These are phyloP conservation scores for Acronicta alni DNA, from an alignment of 2,888 invertebrate species.

Conservation along the genomic window DNA sequence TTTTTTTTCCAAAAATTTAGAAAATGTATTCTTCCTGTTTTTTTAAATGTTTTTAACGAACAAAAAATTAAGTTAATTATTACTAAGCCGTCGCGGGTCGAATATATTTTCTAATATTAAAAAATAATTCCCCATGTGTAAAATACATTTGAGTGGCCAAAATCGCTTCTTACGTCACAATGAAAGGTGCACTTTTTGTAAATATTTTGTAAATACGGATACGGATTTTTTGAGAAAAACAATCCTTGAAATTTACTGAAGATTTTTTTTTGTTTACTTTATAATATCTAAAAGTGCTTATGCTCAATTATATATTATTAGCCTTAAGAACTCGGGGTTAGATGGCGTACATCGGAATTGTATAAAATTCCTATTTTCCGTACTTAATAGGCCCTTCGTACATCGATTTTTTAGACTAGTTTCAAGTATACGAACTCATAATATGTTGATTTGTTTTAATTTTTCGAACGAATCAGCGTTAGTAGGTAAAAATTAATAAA, in stretches of 20 bases:
- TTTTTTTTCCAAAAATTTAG: conserved; percentile 56
- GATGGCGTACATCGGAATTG: conserved; percentile 65
- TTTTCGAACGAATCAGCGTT: conserved; percentile 69
- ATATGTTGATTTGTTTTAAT: conserved; percentile 76
- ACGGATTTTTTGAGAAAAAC: conserved; percentile 73
- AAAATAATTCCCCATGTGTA: conserved; percentile 62
- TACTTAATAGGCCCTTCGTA: conserved; percentile 68
- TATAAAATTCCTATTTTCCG: conserved; percentile 65
- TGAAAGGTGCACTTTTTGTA: conserved; percentile 80
- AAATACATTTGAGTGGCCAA: conserved; percentile 81
- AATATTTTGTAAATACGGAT: conserved; percentile 86
- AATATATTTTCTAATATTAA: conserved; percentile 73
- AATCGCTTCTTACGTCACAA: conserved; percentile 72
- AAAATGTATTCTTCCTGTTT: conserved; percentile 78
- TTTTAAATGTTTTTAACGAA: conserved; percentile 62
- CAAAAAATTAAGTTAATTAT: conserved; percentile 64
- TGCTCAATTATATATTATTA: conserved; percentile 88
- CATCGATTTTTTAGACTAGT: conserved; percentile 76
- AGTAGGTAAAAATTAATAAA: conserved; percentile 70
- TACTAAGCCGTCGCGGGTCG: conserved; percentile 62
- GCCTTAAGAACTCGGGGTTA: conserved; percentile 74
- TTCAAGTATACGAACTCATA: conserved; percentile 83
- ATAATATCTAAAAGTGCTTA: conserved; percentile 80
- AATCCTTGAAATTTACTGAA: conserved; percentile 71
- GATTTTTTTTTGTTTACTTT: conserved; percentile 75